phyloP scores from a whole-genome alignment of 2,113 vertebrate species.

The Hucho hucho region DNA sequence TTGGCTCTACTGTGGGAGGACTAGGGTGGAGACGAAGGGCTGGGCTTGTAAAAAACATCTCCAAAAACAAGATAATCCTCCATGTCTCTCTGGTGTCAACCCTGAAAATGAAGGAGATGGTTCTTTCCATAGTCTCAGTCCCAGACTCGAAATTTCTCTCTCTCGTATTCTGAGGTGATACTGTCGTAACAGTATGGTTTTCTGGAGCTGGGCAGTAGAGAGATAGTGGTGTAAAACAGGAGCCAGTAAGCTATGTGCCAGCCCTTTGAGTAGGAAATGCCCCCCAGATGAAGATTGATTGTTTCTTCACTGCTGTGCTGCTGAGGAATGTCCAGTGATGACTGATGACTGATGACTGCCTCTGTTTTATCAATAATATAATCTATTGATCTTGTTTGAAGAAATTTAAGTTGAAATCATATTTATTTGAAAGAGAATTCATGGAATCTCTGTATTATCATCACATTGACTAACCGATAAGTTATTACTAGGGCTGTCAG shows the following conservation, averaged over 20 bases:
- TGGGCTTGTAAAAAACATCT: slow-evolving; percentile 34
- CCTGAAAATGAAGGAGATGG: neutral
- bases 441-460: neutral
- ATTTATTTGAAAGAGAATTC: no score
- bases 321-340: neutral
- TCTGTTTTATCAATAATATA: neutral
- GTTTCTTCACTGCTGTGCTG: neutral
- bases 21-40: slow-evolving; percentile 19
- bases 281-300: slow-evolving; percentile 58
- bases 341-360: neutral
- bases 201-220: neutral
- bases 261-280: slow-evolving; percentile 50
- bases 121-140: slow-evolving; percentile 1
- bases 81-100: slow-evolving; percentile 3
- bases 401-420: no score
- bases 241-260: slow-evolving; percentile 30
- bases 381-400: neutral
- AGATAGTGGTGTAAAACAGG: slow-evolving; percentile 39
- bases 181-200: slow-evolving; percentile 6
- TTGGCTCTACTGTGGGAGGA: slow-evolving; percentile 22
- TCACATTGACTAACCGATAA: no score
- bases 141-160: neutral
- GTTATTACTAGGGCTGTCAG: no score
- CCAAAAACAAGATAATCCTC: slow-evolving; percentile 38
- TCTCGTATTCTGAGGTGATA: slow-evolving; percentile 2